A percentile compares a stretch with the other conserved stretches of the same genome.
phyloP scores from a whole-genome alignment of 2,113 vertebrate genomes.

The Salminus brasiliensis region DNA sequence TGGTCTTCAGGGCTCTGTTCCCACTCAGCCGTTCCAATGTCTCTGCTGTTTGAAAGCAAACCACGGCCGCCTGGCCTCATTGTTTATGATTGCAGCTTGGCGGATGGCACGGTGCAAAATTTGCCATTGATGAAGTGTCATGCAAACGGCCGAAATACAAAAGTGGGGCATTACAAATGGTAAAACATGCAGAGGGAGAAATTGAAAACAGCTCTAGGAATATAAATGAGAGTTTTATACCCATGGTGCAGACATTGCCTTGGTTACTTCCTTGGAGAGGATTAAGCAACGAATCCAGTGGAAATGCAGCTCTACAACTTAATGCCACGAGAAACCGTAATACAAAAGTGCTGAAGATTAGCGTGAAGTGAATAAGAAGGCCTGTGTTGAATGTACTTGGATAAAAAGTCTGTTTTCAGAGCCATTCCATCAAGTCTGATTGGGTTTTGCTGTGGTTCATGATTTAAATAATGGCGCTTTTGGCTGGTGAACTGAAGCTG shows the following conservation, averaged over 20 bases:
- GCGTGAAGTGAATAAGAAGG: slow-evolving; percentile 5
- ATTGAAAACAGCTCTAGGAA: slow-evolving; percentile 33
- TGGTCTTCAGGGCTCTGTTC: slow-evolving; percentile 33
- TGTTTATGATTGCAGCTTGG: slow-evolving; percentile 46
- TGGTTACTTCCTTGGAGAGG: slow-evolving; percentile 1
- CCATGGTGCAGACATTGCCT: not conserved
- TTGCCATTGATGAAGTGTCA: slow-evolving; percentile 35
- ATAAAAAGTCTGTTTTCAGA: not conserved
- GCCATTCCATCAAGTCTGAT: not conserved
- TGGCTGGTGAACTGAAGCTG: slow-evolving; percentile 45
- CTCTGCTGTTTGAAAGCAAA: slow-evolving; percentile 41
- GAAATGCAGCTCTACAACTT: not conserved
- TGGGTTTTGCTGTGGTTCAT: not conserved
- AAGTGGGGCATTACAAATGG: slow-evolving; percentile 33
- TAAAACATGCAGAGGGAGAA: slow-evolving; percentile 9
- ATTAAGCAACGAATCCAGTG: not conserved
- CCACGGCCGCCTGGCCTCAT: not conserved
- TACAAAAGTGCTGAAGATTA: not conserved
- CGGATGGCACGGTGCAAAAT: slow-evolving; percentile 9
- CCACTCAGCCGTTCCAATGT: slow-evolving; percentile 26
- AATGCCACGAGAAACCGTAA: not conserved
- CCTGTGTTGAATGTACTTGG: not conserved
- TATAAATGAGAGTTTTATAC: slow-evolving; percentile 34
- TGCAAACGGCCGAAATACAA: slow-evolving; percentile 2
- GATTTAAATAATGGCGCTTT: slow-evolving; percentile 14